Conservation (phyloP, 1,140 invertebrate genomes). For the Drosophila willistoni region DNA sequence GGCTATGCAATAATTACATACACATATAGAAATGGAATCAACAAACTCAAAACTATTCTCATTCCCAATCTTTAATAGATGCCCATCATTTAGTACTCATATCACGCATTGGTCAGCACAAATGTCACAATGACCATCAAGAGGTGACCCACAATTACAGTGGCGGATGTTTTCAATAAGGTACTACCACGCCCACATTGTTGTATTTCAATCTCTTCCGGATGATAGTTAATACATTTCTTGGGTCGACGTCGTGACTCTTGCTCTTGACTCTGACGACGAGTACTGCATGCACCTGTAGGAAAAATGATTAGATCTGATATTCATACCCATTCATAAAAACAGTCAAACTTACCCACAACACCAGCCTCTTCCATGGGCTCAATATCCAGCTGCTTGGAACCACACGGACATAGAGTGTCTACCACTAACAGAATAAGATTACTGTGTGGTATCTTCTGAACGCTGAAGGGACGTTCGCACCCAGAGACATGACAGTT, state of each 20-base stretch:
- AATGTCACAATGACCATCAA: slow-evolving; percentile 75
- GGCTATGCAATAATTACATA: slow-evolving; percentile 24
- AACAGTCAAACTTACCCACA: slow-evolving; percentile 57
- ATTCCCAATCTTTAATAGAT: not conserved
- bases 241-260: slow-evolving; percentile 88
- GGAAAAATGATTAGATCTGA: not conserved
- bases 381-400: slow-evolving; percentile 91
- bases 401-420: slow-evolving; percentile 94
- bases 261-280: slow-evolving; percentile 84
- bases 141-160: slow-evolving; percentile 67
- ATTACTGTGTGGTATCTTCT: slow-evolving; percentile 96
- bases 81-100: slow-evolving; percentile 52
- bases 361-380: slow-evolving; percentile 87
- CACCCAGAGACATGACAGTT: slow-evolving; percentile 95
- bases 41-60: slow-evolving; percentile 32
- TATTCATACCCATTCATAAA: not conserved
- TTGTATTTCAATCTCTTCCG: slow-evolving; percentile 91
- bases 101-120: slow-evolving; percentile 81
- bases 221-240: slow-evolving; percentile 94
- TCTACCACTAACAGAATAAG: slow-evolving; percentile 94
- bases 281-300: slow-evolving; percentile 84
- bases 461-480: slow-evolving; percentile 95
- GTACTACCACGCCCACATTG: slow-evolving; percentile 86
- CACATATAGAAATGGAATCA: slow-evolving; percentile 28
- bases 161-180: slow-evolving; percentile 56